Conservation (phyloP, 2,797 vertebrate genomes). For the Chromis chromis region DNA sequence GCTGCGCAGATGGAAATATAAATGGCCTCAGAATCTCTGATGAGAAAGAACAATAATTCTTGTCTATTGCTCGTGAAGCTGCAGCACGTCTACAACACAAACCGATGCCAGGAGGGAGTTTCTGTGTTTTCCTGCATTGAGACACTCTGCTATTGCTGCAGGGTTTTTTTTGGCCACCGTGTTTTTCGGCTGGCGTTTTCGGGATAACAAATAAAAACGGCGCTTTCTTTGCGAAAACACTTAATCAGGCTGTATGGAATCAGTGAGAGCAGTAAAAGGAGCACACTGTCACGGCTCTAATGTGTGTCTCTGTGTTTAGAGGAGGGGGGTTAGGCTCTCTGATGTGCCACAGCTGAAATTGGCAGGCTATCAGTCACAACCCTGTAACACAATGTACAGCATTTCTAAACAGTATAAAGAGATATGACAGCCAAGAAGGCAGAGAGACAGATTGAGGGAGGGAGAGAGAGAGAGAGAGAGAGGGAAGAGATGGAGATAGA, state of each 20-base stretch:
- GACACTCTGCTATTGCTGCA: constrained; percentile 36
- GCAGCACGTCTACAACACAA: constrained; percentile 50
- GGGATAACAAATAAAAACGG: constrained; percentile 51
- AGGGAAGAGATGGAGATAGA: constrained; percentile 56
- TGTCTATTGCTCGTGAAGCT: constrained; percentile 51
- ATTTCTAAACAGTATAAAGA: constrained; percentile 82
- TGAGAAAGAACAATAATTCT: constrained; percentile 67
- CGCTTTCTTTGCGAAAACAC: constrained; percentile 66
- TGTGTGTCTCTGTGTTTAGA: constrained; percentile 68
- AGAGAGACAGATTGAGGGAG: constrained; percentile 70
- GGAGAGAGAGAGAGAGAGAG: constrained; percentile 37
- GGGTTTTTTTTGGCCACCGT: constrained; percentile 44
- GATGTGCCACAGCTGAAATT: constrained; percentile 84
- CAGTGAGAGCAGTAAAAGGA: constrained; percentile 72
- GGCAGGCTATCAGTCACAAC: constrained; percentile 84
- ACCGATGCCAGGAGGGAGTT: constrained; percentile 32
- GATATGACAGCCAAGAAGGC: constrained; percentile 80
- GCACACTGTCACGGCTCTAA: constrained; percentile 79
- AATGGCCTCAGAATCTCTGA: constrained; percentile 72
- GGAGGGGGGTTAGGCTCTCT: constrained; percentile 63
- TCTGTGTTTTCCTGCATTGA: constrained; percentile 51
- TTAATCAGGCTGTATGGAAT: constrained; percentile 73
- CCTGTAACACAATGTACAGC: constrained; percentile 83
- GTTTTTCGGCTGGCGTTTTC: constrained; percentile 43
- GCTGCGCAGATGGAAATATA: constrained; percentile 70